These are phyloP conservation scores for Rhagium mordax DNA, from an alignment of 2,888 invertebrate genomes.

Conservation along the genomic window DNA sequence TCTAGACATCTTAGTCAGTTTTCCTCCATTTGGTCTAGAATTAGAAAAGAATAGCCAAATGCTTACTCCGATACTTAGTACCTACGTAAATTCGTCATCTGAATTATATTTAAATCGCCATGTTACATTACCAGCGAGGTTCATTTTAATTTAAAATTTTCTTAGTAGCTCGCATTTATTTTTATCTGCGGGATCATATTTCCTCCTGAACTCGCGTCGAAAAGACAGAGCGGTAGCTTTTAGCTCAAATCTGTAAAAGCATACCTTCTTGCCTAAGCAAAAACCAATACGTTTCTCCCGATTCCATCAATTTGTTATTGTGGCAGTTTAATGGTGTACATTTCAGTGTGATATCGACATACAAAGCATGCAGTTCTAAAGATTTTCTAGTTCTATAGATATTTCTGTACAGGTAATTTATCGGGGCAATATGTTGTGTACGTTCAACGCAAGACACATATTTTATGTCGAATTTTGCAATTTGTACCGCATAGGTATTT, in stretches of 20 bases:
- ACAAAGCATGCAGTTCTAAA: slow-evolving; percentile 3
- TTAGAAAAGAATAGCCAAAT: too few species aligned
- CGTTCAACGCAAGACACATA: slow-evolving; percentile 22
- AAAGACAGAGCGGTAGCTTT: background rate
- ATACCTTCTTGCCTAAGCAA: background rate
- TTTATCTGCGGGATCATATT: too few species aligned
- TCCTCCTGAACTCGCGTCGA: background rate
- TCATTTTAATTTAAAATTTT: too few species aligned
- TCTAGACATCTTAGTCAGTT: too few species aligned
- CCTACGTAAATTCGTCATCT: too few species aligned
- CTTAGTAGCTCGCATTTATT: too few species aligned
- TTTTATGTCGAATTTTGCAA: slow-evolving; percentile 15
- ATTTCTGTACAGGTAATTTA: slow-evolving; percentile 25
- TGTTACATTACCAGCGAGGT: too few species aligned
- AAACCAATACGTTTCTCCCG: background rate
- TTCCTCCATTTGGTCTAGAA: too few species aligned
- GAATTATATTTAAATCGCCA: too few species aligned
- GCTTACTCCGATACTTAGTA: too few species aligned
- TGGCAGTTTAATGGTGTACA: background rate
- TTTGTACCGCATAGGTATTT: slow-evolving; percentile 20
- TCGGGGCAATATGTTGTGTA: slow-evolving; percentile 19
- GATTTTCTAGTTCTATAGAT: slow-evolving; percentile 14
- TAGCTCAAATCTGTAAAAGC: background rate
- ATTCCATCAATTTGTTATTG: slow-evolving; percentile 2
- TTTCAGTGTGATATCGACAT: background rate